Evolutionary conservation across 2,113 vertebrate genomes (phyloP), one percentile per base, ranked within the genome.

Genomic region (Carassius carassius): DNA sequence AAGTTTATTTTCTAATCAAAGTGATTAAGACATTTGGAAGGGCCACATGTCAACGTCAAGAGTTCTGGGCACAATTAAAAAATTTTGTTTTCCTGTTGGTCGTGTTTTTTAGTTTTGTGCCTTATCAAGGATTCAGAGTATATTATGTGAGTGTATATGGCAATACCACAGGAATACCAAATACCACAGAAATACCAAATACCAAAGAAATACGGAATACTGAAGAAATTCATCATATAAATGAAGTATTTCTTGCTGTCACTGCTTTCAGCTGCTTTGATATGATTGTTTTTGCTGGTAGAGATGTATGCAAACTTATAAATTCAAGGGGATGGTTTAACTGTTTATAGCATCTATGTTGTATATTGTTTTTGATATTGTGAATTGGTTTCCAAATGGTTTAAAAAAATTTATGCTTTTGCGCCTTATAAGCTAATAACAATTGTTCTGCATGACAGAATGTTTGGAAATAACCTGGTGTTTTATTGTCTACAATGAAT

Each of bases 61-160:
- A 96, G 74, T 96, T 97, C 90, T 94, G 95, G 95, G 96, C 93
- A 29, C 96, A 97, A 25, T 8, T 96, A n/a, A 97, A 97, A 87
- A 97, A 95, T 32, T 13, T 95, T 23, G 88, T 93, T 85, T 97
- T 97, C 75, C 91, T 97, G 47, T 91, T 92, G 0, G 86, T 96
- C 54, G 95, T 96, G 54, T 80, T 97, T 4, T 60, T 92, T 63
- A 96, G 94, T 72, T 96, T 96, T 79, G 92, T 96, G 54, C 95
- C 96, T n/a, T 95, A 95, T 81, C 95, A 96, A 49, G 81, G 93
- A 3, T 97, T 96, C 23, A 91, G 96, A 72, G 88, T 93, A 21
- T 95, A 95, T 86, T 97, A 95, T 72, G 84, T 90, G 9, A 75
- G 19, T 0, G 3, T 29, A 0, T 54, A 70, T 1, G 4, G 1